Evolutionary conservation across 2,888 invertebrate genomes (phyloP), one percentile per base, ranked within the genome.

Genomic region (Nemotelus pantherinus): DNA sequence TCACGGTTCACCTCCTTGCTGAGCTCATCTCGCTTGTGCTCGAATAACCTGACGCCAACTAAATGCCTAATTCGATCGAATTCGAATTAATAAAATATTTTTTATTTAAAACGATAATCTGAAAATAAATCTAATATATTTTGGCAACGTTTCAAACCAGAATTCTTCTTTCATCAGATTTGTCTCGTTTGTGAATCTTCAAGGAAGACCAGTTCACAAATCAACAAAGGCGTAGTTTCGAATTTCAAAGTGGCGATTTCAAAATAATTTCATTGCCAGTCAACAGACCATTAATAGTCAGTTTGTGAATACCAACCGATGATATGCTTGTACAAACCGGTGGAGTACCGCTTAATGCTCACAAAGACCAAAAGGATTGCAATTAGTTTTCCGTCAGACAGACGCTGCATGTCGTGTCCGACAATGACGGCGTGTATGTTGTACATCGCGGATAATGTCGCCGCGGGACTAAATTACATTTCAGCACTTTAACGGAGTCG

Each of bases 401-500:
- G n/a, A 25, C n/a, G 48, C 45, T 45, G 2, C n/a, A n/a, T 25
- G 47, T 45, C 65, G 48, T 6, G 39, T 44, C 45, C n/a, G 47
- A 25, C 65, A 47, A 3, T 67, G 25, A 25, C n/a, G 25, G 39
- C 39, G 45, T 67, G 9, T 47, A 2, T 44, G n/a, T 44, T 9
- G 10, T 39, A 43, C 41, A 68, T 41, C 53, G 53, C 53, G 25
- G 53, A 50, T 25, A 41, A 53, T 68, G 50, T 68, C 68, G 43
- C 68, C 53, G 53, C 68, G 68, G 68, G 68, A 68, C 77, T 81
- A 81, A 81, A 81, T 81, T 81, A 81, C 80, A 80, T 81, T 81
- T 81, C 81, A 81, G 81, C 81, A 81, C 81, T 81, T 81, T 79
- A 79, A 79, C 39, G 80, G 80, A 81, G 79, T 80, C 81, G 44